These are phyloP conservation scores for Phallusia fumigata DNA, from an alignment of 23 tunicate genomes.

Conservation along the genomic window DNA sequence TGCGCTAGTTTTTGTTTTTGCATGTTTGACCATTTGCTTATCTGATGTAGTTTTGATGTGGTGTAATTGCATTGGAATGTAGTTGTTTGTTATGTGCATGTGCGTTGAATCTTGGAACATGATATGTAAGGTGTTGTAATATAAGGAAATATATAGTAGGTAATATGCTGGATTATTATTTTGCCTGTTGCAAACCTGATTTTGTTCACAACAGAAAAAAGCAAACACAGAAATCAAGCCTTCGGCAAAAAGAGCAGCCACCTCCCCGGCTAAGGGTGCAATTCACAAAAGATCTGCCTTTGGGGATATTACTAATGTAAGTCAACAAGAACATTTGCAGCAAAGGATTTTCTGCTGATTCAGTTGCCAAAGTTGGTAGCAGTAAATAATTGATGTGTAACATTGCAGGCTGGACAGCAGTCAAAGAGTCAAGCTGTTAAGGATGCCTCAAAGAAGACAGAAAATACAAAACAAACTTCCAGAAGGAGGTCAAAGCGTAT, in stretches of 20 bases:
- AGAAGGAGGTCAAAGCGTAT: neutral
- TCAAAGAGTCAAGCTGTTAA: slow-evolving; percentile 9
- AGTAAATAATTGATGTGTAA: neutral
- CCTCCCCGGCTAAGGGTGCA: slow-evolving; percentile 67
- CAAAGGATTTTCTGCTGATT: neutral
- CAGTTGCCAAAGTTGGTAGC: neutral
- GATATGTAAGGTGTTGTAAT: no score
- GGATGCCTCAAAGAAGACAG: neutral
- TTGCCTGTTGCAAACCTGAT: neutral
- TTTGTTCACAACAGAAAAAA: neutral
- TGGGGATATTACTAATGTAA: slow-evolving; percentile 81
- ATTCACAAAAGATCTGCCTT: slow-evolving; percentile 73
- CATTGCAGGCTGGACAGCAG: neutral
- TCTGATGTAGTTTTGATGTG: no score
- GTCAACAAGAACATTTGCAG: neutral
- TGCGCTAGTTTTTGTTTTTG: no score
- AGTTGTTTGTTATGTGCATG: no score
- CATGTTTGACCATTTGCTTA: no score
- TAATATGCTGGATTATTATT: no score
- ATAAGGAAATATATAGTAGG: no score
- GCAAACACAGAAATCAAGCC: slow-evolving; percentile 20
- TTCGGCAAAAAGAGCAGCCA: slow-evolving; percentile 61
- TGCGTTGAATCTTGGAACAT: no score
- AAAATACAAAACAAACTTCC: neutral
- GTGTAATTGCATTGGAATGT: no score